Evolutionary conservation across 2,113 vertebrate species (phyloP).

Genomic region (Mirounga angustirostris): DNA sequence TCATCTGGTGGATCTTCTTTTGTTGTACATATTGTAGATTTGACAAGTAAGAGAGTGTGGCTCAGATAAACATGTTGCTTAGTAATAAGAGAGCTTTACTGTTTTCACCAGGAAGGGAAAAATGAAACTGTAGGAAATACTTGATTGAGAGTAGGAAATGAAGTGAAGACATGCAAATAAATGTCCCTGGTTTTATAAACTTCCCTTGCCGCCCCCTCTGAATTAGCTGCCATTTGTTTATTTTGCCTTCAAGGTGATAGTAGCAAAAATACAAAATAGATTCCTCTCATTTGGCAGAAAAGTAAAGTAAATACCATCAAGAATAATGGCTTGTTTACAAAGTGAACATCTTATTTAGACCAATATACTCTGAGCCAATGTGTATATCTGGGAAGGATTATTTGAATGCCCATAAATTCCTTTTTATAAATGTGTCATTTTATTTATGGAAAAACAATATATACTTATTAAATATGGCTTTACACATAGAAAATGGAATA

Average conservation of each 20-base stretch:
- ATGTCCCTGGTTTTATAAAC: background rate
- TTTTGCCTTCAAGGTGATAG: conserved; percentile 21
- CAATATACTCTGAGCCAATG: background rate
- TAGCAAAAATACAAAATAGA: background rate
- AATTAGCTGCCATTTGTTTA: background rate
- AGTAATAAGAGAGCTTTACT: background rate
- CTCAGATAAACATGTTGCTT: background rate
- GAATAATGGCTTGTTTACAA: background rate
- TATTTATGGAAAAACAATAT: conserved; percentile 15
- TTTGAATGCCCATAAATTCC: background rate
- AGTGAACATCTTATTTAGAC: background rate
- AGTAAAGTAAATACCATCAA: conserved; percentile 14
- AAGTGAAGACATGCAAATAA: conserved; percentile 20
- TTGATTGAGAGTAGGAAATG: background rate
- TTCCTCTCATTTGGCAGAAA: background rate
- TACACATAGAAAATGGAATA: background rate
- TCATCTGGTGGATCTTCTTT: background rate
- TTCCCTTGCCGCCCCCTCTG: background rate
- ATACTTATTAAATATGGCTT: background rate
- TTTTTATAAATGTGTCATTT: background rate
- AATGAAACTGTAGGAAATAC: background rate
- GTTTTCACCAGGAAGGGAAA: background rate
- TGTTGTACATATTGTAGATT: background rate
- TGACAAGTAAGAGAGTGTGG: background rate
- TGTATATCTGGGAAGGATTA: background rate